Evolutionary conservation across 2,888 invertebrate species (phyloP).

Genomic region (Apamea epomidion): DNA sequence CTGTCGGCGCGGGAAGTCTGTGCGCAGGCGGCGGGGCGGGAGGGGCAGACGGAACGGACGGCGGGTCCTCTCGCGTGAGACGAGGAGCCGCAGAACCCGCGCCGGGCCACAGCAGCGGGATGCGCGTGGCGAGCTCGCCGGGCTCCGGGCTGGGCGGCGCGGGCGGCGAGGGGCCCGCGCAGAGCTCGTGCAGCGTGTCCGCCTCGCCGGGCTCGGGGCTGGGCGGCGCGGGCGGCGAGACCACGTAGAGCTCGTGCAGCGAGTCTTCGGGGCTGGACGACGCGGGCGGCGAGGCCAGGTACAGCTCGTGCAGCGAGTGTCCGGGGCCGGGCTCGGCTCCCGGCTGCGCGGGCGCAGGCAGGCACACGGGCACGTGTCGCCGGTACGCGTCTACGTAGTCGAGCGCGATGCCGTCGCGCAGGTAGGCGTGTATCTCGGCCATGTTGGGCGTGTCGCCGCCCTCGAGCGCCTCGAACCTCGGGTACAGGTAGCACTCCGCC

Average conservation of each 20-base stretch:
- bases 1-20: not conserved
- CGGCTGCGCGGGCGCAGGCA: conserved; percentile 24
- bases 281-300: not conserved
- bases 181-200: not conserved
- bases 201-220: conserved; percentile 2
- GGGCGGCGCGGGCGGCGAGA: not conserved
- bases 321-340: not conserved
- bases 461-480: conserved; percentile 89
- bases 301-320: conserved; percentile 6
- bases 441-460: conserved; percentile 84
- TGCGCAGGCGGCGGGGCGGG: not conserved
- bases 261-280: conserved; percentile 6
- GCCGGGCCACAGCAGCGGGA: conserved; percentile 44
- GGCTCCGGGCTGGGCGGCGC: conserved; percentile 13
- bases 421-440: conserved; percentile 82
- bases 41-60: not conserved
- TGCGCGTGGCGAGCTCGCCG: conserved; percentile 20
- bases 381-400: conserved; percentile 84
- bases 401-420: conserved; percentile 84
- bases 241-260: conserved; percentile 10
- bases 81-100: not conserved
- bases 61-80: not conserved
- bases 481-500: conserved; percentile 86
- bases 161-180: not conserved
- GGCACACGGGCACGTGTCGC: conserved; percentile 78